These are phyloP conservation scores for Callithrix jacchus DNA, from an alignment of 2,113 vertebrate genomes.

Conservation along the genomic window DNA sequence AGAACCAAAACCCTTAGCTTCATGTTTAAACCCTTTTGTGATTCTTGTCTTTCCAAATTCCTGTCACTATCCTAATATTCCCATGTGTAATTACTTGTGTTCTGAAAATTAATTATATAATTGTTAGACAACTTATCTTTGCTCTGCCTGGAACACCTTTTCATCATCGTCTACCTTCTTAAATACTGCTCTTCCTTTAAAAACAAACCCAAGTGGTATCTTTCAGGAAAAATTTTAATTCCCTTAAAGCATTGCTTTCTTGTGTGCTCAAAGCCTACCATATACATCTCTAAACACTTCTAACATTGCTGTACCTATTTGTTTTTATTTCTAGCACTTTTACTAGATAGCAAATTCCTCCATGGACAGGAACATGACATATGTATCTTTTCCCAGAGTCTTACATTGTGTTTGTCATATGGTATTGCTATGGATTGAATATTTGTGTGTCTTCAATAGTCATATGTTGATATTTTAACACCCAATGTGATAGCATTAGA, in stretches of 20 bases:
- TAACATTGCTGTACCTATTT: not conserved
- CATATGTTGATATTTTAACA: not conserved
- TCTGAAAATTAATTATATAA: not conserved
- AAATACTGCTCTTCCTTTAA: not conserved
- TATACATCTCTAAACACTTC: not conserved
- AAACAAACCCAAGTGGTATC: not conserved
- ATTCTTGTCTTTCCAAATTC: not conserved
- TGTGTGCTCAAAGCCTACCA: not conserved
- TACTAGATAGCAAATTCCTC: not conserved
- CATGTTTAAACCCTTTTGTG: not conserved
- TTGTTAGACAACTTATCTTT: not conserved
- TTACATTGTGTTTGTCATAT: not conserved
- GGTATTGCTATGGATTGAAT: not conserved
- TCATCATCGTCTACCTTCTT: not conserved
- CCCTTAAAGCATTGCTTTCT: not conserved
- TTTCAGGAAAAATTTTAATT: slow-evolving; percentile 12
- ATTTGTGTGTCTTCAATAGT: not conserved
- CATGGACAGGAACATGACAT: not conserved
- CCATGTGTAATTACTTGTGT: not conserved
- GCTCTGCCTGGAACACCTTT: not conserved
- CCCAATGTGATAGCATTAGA: not conserved
- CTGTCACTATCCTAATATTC: not conserved
- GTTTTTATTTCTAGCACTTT: not conserved
- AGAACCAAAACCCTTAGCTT: not conserved
- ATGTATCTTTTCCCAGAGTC: not conserved